Evolutionary conservation across 2,797 vertebrate species (phyloP), one percentile per base, ranked within the genome.

Genomic region (Centropyge bicolor): DNA sequence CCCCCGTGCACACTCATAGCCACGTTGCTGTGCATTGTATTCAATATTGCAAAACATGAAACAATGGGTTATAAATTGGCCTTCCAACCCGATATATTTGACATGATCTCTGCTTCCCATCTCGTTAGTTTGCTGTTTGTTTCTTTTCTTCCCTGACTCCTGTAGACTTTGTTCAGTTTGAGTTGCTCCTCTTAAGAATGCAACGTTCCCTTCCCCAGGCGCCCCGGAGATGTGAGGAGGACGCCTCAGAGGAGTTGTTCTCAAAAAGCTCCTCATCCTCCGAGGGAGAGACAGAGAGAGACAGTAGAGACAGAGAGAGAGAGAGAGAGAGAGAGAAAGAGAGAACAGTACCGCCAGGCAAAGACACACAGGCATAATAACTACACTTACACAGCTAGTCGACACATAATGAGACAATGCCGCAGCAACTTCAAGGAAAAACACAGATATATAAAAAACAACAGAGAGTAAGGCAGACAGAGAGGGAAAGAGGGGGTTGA

Each of bases 401-500:
- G 86, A 91, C 93, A 93, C 90, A 91, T 96, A 96, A 96, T 95
- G 95, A 96, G 95, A 95, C 94, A 93, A 93, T 90, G 92, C 92
- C 35, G 90, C 92, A 61, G 92, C 71, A 90, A 95, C 95, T 95
- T 95, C 91, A 95, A 94, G 92, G 92, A 91, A 90, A 89, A 89
- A 87, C 83, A 83, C 85, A 80, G 86, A 91, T 93, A 92, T 92
- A 93, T 92, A 93, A 93, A 92, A 94, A 94, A 92, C 85, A 92
- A 94, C 91, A 94, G 89, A 93, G 90, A 88, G 85, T 78, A 74
- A 83, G 76, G 78, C 77, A 86, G 86, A 81, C 77, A 74, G 72
- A 85, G 78, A 76, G 81, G 81, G 86, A 82, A 87, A 86, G 68
- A 64, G 76, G 77, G 86, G 80, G 81, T 76, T 68, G 81, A 19